Base-by-base conservation (phyloP, 2,797 vertebrate species). In the Macrochelys suwanniensis region DNA sequence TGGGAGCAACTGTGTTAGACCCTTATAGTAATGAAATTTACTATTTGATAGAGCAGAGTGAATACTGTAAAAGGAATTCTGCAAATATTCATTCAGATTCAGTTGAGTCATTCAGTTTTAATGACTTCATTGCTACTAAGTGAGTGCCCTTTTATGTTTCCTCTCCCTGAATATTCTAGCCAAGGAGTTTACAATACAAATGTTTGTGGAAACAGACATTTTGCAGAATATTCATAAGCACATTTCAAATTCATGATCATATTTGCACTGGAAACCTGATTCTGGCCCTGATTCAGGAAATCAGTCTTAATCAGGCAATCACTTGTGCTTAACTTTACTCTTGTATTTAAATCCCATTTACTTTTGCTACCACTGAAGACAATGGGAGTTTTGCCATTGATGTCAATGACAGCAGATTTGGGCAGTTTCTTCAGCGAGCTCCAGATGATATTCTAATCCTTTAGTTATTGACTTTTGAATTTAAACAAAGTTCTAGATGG, bases 1-100 rank as follows among this genome's bases (percentile, higher is more conserved):
- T 31, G 89, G 59, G 26, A 93, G 82, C 31, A 50, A 57, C 65
- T 83, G 37, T 80, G 54, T 78, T 45, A 86, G 84, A 84, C 94
- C n/a, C 28, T 93, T 88, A 82, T 87, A 78, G 28, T 90, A 71
- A 89, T 80, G 74, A 89, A 91, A 96, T 74, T 68, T 93, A 61
- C 57, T 84, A 0, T 89, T 92, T 93, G 83, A 93, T 93, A 88
- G 57, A 90, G 79, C 47, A 82, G 87, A 78, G 33, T 74, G 89
- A 85, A 79, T 57, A 74, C 42, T 80, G 42, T 53, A 59, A 33
- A 53, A 82, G 56, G 77, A 90, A 89, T 86, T 93, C 86, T 82
- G 87, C 28, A 85, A 89, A 84, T 88, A 53, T 54, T 59, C 8
- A 7, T 47, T 89, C 61, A 54, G 51, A 65, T 25, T 47, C 1